These are phyloP conservation scores for Pocillopora damicornis DNA, from an alignment of 64 coral and sea anemone genomes.

Conservation along the genomic window DNA sequence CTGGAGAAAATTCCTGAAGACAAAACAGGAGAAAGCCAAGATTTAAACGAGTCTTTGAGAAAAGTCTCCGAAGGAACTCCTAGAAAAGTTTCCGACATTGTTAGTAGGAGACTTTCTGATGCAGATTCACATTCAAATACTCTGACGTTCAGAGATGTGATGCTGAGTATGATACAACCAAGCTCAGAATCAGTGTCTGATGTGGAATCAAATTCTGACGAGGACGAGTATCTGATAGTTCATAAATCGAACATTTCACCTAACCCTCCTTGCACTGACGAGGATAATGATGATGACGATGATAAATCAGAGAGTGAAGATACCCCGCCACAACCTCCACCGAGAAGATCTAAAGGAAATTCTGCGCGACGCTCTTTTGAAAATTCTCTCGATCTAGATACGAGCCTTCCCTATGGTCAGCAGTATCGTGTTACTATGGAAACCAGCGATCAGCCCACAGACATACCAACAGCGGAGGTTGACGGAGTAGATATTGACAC, in stretches of 20 bases:
- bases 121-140: conserved; percentile 43
- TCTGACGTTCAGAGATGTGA: conserved; percentile 67
- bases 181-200: conserved; percentile 69
- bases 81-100: conserved; percentile 48
- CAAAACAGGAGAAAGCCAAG: not conserved
- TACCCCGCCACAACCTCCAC: conserved; percentile 16
- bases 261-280: not conserved
- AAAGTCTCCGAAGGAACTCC: conserved; percentile 51
- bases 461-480: conserved; percentile 44
- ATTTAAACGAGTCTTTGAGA: not conserved
- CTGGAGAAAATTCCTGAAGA: not conserved
- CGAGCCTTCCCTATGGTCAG: not conserved
- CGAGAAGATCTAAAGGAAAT: conserved; percentile 15
- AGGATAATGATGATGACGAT: not conserved
- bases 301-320: conserved; percentile 10
- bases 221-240: conserved; percentile 60
- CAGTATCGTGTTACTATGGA: not conserved
- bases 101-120: conserved; percentile 41
- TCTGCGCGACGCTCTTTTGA: not conserved
- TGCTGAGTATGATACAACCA: conserved; percentile 66
- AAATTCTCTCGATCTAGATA: not conserved
- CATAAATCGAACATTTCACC: not conserved
- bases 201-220: conserved; percentile 70
- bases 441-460: not conserved
- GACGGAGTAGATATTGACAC: conserved; percentile 86